Evolutionary conservation across 2,113 vertebrate species (phyloP), one percentile per base, ranked within the genome.

Genomic region (Promerops cafer): DNA sequence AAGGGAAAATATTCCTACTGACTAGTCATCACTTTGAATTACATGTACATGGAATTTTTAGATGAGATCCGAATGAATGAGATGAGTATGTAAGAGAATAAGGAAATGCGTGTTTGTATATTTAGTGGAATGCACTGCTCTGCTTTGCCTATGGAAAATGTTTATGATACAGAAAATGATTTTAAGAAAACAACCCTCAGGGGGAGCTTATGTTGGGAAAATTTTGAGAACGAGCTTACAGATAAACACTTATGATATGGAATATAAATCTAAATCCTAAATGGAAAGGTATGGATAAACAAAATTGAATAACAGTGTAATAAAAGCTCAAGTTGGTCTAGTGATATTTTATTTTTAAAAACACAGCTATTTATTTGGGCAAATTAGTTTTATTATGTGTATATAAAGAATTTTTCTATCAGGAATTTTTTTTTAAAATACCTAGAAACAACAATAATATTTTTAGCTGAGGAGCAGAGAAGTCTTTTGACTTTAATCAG

Each of bases 251-350:
- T 69, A 24, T 72, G 19, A 83, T 60, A 35, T 8, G 78, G 42
- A 83, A 80, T 30, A 72, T 97, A 95, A 95, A 89, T 86, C 45
- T 88, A 56, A 90, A 60, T 85, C 17, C 15, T 60, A 72, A 69
- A 37, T 35, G 49, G 28, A 72, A 77, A 75, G 39, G 13, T 72
- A 16, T 59, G 39, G 65, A 79, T 93, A 68, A 76, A 64, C 54
- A 70, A 53, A 90, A 91, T 83, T 89, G 57, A 92, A 59, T 71
- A 83, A 66, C 30, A 72, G 64, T 14, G 24, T 68, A 78, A 84
- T 87, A 93, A 91, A 91, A 84, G 13, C 35, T 52, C 57, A 6
- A 45, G 37, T 64, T 93, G 70, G 18, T 59, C 20, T 60, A 52
- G 63, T 81, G 59, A 65, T 65, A 94, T 37, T 87, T 83, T 54